A percentile compares a stretch with the other conserved stretches of the same genome.
These are phyloP conservation scores for Agrochola lychnidis DNA, from an alignment of 2,888 invertebrate genomes.

Conservation along the genomic window DNA sequence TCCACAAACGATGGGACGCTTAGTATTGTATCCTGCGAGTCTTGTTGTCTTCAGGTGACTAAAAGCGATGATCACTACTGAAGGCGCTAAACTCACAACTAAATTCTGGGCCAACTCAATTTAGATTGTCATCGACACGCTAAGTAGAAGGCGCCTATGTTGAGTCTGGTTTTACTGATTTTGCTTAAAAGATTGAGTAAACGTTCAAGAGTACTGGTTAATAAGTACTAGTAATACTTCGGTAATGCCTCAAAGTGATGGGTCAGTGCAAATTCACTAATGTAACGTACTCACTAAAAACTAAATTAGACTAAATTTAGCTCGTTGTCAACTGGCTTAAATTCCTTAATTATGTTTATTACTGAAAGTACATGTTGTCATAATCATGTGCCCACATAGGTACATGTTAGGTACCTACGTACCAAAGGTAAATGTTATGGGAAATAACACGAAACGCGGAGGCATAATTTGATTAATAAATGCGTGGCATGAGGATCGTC, in stretches of 20 bases:
- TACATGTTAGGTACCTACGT: slow-evolving; percentile 29
- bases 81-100: too few species aligned
- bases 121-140: too few species aligned
- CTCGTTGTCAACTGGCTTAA: not conserved
- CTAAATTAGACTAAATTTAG: slow-evolving; percentile 1
- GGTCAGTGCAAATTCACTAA: not conserved
- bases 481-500: slow-evolving; percentile 54
- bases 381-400: slow-evolving; percentile 20
- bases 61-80: too few species aligned
- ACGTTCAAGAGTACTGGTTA: too few species aligned
- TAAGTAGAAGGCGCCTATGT: too few species aligned
- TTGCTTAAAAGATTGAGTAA: too few species aligned
- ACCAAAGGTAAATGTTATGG: slow-evolving; percentile 57
- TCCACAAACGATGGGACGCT: too few species aligned
- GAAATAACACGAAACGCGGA: slow-evolving; percentile 51
- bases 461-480: slow-evolving; percentile 69
- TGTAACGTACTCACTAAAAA: not conserved
- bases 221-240: not conserved
- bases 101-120: too few species aligned
- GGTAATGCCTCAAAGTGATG: not conserved
- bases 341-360: slow-evolving; percentile 13
- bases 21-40: too few species aligned
- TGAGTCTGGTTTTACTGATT: too few species aligned
- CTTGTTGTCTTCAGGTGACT: too few species aligned
- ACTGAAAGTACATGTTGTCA: slow-evolving; percentile 18